Base-by-base conservation (phyloP, 1,140 invertebrate genomes). In the Archivesica marissinica region DNA sequence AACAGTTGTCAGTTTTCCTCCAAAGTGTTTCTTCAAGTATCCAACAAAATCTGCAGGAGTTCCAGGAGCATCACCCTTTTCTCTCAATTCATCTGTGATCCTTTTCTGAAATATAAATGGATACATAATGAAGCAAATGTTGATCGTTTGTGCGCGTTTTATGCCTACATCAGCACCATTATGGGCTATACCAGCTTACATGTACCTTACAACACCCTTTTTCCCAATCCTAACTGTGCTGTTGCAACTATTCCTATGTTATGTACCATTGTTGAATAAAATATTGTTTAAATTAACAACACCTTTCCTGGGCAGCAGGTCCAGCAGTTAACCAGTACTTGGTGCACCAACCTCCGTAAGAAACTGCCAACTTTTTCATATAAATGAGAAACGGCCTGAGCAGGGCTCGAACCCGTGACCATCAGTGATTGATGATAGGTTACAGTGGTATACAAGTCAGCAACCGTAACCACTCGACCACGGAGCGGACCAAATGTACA, bases 1-100 rank as follows among this genome's bases (percentile, higher is more conserved):
- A 20, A 87, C 88, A n/a, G 86, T 20, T n/a, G 89, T 85, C 0
- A 90, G 59, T 74, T 89, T 88, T 41, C 76, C 88, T 50, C 85
- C 76, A 75, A 86, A 90, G 30, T 87, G 75, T 47, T 89, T 87
- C 23, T 56, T 39, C n/a, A 91, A 68, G 25, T 80, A 30, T 13
- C 38, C 20, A 25, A 88, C 61, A 25, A 92, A 39, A 79, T 91
- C 88, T 70, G 85, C 83, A 44, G 86, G 28, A 39, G 41, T 87
- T 3, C 86, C 88, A 28, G 74, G 82, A 25, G 59, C 84, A 7
- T 77, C 47, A 13, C 86, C 84, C 15, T 82, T 88, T 38, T 90
- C 86, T 70, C 89, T 88, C 50, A 90, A 82, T 72, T 88, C 91
- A 41, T 88, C 87, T 76, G 91, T 92, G 20, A 92, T 90, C 52